Percentiles rank a stretch among this genome's conserved stretches.
Conservation (phyloP, 1,140 invertebrate genomes). For the Euura saliciscinereae region DNA sequence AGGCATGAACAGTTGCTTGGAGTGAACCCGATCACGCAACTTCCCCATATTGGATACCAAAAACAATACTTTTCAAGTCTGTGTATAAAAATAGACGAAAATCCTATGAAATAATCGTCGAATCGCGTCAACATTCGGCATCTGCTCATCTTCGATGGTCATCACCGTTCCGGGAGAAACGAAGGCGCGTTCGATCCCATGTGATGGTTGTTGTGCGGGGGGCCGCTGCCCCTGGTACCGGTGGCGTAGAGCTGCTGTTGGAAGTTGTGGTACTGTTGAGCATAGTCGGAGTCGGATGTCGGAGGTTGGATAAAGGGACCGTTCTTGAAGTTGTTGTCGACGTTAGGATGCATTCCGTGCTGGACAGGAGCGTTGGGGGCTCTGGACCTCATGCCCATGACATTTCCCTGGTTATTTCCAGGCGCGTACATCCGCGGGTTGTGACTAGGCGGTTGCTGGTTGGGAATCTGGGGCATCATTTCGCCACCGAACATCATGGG, state of each 20-base stretch:
- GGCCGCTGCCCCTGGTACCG: slow-evolving; percentile 70
- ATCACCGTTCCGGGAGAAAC: not conserved
- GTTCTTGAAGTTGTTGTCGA: slow-evolving; percentile 81
- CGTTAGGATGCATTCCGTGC: slow-evolving; percentile 75
- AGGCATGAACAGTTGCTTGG: too few species aligned
- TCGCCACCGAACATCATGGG: slow-evolving; percentile 47
- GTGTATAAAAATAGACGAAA: too few species aligned
- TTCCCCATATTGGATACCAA: too few species aligned
- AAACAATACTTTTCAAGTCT: too few species aligned
- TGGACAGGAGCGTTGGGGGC: slow-evolving; percentile 66
- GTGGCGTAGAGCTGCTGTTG: slow-evolving; percentile 94
- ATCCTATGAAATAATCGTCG: too few species aligned
- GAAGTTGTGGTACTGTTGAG: slow-evolving; percentile 94
- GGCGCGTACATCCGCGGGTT: slow-evolving; percentile 62
- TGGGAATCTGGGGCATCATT: slow-evolving; percentile 50
- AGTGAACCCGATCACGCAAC: too few species aligned
- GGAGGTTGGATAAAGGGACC: slow-evolving; percentile 82
- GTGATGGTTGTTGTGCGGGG: slow-evolving; percentile 51
- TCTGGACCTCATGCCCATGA: slow-evolving; percentile 60
- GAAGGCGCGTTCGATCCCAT: slow-evolving; percentile 52
- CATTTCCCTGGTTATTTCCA: slow-evolving; percentile 53
- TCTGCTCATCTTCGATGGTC: not conserved
- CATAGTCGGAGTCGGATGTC: slow-evolving; percentile 89
- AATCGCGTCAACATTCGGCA: too few species aligned
- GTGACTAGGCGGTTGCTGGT: slow-evolving; percentile 36